These are phyloP conservation scores for Tiliacea citrago DNA, from an alignment of 2,888 invertebrate genomes.

Conservation along the genomic window DNA sequence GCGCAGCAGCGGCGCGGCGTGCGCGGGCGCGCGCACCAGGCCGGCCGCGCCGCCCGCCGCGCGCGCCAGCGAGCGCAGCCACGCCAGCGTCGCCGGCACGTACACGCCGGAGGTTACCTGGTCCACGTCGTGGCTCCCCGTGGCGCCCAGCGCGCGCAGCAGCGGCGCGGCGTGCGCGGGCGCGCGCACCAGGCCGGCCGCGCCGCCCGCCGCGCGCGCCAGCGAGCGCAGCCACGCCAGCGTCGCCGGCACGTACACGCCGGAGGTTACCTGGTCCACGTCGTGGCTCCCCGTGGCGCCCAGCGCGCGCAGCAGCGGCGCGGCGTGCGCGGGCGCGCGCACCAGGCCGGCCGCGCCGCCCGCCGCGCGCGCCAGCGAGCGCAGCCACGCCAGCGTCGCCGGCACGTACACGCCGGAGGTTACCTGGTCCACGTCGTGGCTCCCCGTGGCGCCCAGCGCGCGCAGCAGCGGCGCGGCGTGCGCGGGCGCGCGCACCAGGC, in stretches of 20 bases:
- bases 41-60: conserved; percentile 57
- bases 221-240: conserved; percentile 43
- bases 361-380: conserved; percentile 60
- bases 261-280: conserved; percentile 17
- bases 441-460: conserved; percentile 60
- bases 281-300: rapidly evolving
- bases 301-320: conserved; percentile 79
- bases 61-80: conserved; percentile 57
- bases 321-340: conserved; percentile 75
- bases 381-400: conserved; percentile 34
- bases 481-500: conserved; percentile 72
- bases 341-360: conserved; percentile 66
- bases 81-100: conserved; percentile 56
- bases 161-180: conserved; percentile 79
- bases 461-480: conserved; percentile 80
- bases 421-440: conserved; percentile 21
- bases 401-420: conserved; percentile 45
- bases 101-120: conserved; percentile 23
- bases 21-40: conserved; percentile 72
- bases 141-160: conserved; percentile 72
- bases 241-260: conserved; percentile 59
- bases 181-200: conserved; percentile 69
- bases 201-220: conserved; percentile 58
- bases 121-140: background rate
- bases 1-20: conserved; percentile 79